phyloP scores from a whole-genome alignment of 2,113 vertebrate genomes.

The Tenebrosternarchus preto region DNA sequence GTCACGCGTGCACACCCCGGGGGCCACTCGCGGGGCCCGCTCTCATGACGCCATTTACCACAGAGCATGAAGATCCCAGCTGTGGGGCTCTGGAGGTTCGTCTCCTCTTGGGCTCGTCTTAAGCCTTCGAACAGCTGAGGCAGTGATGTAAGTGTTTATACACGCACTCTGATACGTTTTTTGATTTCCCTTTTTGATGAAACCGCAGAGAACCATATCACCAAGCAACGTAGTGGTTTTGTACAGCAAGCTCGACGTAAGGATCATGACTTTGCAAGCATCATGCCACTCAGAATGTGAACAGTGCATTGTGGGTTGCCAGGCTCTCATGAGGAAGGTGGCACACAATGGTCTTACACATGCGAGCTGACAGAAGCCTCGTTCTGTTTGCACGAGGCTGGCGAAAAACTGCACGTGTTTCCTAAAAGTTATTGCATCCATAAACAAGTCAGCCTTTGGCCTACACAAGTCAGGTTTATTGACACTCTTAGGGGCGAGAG shows the following conservation, averaged over 20 bases:
- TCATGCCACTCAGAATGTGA: too few relatives aligned
- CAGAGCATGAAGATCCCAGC: constrained; percentile 11
- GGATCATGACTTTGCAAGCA: too few relatives aligned
- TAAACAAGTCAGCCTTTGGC: constrained; percentile 49
- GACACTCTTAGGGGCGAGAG: constrained; percentile 49
- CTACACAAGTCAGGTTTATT: constrained; percentile 41
- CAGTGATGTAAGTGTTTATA: too few relatives aligned
- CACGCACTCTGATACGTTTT: too few relatives aligned
- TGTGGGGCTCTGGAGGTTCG: constrained; percentile 18
- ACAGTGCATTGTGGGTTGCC: too few relatives aligned
- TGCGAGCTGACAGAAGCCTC: not conserved
- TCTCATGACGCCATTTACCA: constrained; percentile 27
- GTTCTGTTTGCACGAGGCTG: constrained; percentile 36
- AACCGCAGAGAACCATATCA: too few relatives aligned
- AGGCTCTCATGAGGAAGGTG: not conserved
- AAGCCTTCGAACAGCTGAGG: too few relatives aligned
- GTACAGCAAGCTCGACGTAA: not conserved
- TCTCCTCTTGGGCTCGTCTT: not conserved
- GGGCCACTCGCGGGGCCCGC: too few relatives aligned
- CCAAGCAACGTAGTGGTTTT: not conserved
- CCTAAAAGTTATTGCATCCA: constrained; percentile 39
- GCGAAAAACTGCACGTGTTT: constrained; percentile 11
- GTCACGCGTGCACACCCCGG: too few relatives aligned
- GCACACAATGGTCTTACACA: too few relatives aligned
- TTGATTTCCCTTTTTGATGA: too few relatives aligned